Conservation (phyloP, 2,888 invertebrate genomes). For the Brachycybe producta region DNA sequence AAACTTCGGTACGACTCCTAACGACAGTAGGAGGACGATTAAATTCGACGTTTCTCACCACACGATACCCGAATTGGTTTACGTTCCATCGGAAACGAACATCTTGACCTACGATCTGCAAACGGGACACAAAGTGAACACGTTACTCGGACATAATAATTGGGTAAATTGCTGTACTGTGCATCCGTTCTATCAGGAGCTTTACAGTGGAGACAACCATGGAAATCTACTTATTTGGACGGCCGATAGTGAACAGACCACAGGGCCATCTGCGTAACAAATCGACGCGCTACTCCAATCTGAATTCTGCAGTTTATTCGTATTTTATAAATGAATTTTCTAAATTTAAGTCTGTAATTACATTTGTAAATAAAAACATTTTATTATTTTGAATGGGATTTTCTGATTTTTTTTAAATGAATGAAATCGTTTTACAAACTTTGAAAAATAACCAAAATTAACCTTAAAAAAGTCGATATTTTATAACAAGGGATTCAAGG, state of each 20-base stretch:
- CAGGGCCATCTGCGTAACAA: no score
- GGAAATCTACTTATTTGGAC: constrained; percentile 37
- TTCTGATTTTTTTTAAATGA: background rate
- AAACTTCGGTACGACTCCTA: constrained; percentile 33
- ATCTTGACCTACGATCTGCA: constrained; percentile 32
- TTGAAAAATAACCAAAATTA: no score
- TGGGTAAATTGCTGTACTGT: constrained; percentile 35
- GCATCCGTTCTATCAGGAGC: constrained; percentile 32
- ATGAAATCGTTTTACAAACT: background rate
- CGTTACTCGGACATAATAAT: constrained; percentile 37
- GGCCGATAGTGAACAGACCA: constrained; percentile 27
- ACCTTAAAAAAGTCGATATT: no score
- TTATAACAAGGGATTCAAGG: no score
- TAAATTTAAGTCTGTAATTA: no score
- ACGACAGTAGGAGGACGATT: constrained; percentile 29
- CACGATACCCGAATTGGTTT: constrained; percentile 31
- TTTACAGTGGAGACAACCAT: constrained; percentile 38
- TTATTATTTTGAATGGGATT: background rate
- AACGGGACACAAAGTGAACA: constrained; percentile 30
- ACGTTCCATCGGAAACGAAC: constrained; percentile 34
- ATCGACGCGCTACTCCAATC: no score
- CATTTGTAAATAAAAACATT: no score
- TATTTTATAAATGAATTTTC: no score
- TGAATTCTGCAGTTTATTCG: no score
- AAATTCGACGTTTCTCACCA: constrained; percentile 31